Base-by-base conservation (phyloP, 1,140 invertebrate genomes). In the Argopecten irradians region DNA sequence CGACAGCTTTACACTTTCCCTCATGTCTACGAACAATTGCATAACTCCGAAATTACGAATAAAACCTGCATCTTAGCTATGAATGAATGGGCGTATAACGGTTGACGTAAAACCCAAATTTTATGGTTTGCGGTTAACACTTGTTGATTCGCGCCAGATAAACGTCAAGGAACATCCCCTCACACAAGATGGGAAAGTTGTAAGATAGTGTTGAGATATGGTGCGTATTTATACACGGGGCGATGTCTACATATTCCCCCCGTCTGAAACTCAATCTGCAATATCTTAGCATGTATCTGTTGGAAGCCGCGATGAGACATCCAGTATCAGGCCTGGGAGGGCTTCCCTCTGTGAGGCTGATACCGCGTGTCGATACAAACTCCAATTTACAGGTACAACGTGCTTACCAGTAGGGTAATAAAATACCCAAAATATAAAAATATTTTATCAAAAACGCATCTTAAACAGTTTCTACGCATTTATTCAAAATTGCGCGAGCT, bases 71-170 rank as follows among this genome's bases (percentile, higher is more conserved):
- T 28, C 55, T 5, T 71, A 28, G 55, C 28, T 22, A 5, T 71
- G 55, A 71, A 71, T 71, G 55, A 71, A 71, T 71, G 55, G 55
- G 55, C 55, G 55, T 71, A 7, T 46, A 19, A 2, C 0, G 5
- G n/a, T 7, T 71, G 55, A 71, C 55, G 55, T 28, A 71, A 71
- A 71, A 71, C 1, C 55, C 28, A 71, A 71, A 28, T 28, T n/a
- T 71, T 71, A 71, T 71, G 55, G 55, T 71, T 71, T 71, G 55
- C n/a, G 55, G 55, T 71, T 71, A 71, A 71, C 55, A 71, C 55
- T 71, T 71, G 55, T 28, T 71, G 55, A 71, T 71, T 71, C 55
- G 55, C 55, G 55, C 55, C 55, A 71, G 55, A 71, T 28, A 71
- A 71, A 71, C 55, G 55, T 71, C 55, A 28, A 28, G 22, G n/a